Evolutionary conservation across 37 sponge, comb jelly and placozoan species (phyloP).

Genomic region (Mnemiopsis leidyi): DNA sequence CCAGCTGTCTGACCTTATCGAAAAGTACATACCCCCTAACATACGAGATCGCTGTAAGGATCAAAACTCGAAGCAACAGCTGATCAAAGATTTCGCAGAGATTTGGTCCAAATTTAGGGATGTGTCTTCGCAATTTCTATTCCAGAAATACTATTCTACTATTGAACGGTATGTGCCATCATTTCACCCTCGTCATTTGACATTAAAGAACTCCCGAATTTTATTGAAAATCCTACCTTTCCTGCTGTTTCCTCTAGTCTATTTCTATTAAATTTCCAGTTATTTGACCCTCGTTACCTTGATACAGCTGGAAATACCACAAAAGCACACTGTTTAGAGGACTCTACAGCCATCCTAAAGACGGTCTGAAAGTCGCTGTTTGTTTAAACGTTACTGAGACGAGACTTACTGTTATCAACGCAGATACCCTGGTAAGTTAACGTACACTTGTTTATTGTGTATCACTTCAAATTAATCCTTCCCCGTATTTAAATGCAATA

Average conservation of each 20-base stretch:
- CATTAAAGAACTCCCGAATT: too few species aligned
- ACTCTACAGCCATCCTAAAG: constrained; percentile 41
- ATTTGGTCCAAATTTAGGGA: constrained; percentile 47
- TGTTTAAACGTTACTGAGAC: constrained; percentile 53
- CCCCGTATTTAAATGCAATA: too few species aligned
- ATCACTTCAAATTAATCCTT: too few species aligned
- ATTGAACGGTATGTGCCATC: constrained; percentile 29
- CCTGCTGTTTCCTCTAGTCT: too few species aligned
- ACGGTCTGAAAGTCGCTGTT: constrained; percentile 26
- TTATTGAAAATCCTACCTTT: too few species aligned
- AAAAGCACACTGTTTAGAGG: constrained; percentile 57
- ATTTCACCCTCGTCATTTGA: too few species aligned
- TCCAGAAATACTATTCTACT: constrained; percentile 47
- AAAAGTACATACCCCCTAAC: constrained; percentile 10
- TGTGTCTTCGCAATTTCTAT: neutral
- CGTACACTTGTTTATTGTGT: neutral
- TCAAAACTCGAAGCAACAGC: neutral
- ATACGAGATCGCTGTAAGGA: neutral
- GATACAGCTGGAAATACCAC: constrained; percentile 55
- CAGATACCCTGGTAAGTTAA: constrained; percentile 27
- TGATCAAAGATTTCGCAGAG: constrained; percentile 15
- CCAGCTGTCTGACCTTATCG: neutral
- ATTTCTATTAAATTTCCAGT: too few species aligned
- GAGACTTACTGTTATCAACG: constrained; percentile 21
- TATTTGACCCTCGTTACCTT: neutral